Percentiles rank a stretch among this genome's conserved stretches.
Conservation (phyloP, 2,888 invertebrate genomes). For the Drosophila suboccidentalis region DNA sequence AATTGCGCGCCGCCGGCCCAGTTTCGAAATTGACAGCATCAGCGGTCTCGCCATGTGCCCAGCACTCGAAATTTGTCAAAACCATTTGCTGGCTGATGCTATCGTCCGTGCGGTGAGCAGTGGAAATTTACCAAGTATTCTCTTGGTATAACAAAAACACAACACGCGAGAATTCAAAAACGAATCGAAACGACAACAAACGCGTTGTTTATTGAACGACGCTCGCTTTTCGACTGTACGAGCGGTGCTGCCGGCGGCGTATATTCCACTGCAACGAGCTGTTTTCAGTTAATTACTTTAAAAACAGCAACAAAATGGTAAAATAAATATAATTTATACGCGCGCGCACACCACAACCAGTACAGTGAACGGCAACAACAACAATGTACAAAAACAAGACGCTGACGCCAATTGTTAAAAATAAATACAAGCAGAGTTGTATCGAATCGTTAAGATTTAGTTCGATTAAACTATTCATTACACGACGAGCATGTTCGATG, state of each 20-base stretch:
- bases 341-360: conserved; percentile 39
- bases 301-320: conserved; percentile 62
- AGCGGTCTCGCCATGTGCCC: conserved; percentile 80
- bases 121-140: conserved; percentile 77
- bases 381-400: conserved; percentile 8
- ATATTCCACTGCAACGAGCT: conserved; percentile 42
- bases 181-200: conserved; percentile 26
- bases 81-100: conserved; percentile 73
- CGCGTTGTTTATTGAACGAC: conserved; percentile 52
- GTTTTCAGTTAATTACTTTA: conserved; percentile 54
- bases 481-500: too few species aligned
- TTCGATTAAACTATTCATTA: too few species aligned
- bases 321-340: conserved; percentile 66
- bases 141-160: conserved; percentile 23
- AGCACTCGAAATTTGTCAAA: conserved; percentile 84
- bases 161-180: conserved; percentile 23
- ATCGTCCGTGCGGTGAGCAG: conserved; percentile 32
- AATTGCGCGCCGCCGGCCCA: conserved; percentile 50
- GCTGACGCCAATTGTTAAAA: conserved; percentile 78
- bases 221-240: conserved; percentile 58
- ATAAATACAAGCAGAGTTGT: conserved; percentile 56
- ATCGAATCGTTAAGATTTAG: too few species aligned
- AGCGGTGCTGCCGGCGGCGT: conserved; percentile 51
- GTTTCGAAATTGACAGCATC: conserved; percentile 62
- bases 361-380: conserved; percentile 8